Conservation (phyloP, 2,797 vertebrate species). For the Tamandua tetradactyla region DNA sequence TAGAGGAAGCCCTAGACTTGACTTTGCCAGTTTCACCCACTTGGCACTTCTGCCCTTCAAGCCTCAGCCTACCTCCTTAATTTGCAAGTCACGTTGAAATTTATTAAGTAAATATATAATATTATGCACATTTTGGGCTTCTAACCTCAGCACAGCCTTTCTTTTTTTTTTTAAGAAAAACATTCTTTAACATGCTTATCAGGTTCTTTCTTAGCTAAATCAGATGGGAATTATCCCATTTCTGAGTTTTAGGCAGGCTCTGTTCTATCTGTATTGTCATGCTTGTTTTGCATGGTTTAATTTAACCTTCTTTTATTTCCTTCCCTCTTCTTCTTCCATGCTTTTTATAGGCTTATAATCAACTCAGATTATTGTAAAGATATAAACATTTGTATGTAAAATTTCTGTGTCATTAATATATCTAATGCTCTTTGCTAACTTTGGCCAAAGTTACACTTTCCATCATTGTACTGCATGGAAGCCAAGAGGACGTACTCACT, state of each 20-base stretch:
- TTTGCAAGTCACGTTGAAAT: background rate
- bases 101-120: fast-evolving
- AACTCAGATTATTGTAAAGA: background rate
- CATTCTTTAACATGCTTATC: fast-evolving
- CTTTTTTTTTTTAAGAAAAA: background rate
- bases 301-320: background rate
- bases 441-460: background rate
- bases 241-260: background rate
- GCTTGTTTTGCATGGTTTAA: background rate
- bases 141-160: background rate
- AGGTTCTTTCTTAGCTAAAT: background rate
- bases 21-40: background rate
- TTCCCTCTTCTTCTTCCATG: background rate
- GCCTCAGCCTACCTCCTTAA: too few relatives aligned
- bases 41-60: background rate
- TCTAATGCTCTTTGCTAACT: background rate
- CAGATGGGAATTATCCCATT: fast-evolving
- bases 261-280: background rate
- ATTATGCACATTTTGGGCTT: background rate
- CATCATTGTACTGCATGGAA: background rate
- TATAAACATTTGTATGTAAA: background rate
- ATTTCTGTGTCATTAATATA: background rate
- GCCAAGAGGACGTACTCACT: background rate
- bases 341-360: background rate
- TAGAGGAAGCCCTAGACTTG: background rate